Evolutionary conservation across 2,888 invertebrate genomes (phyloP).

Genomic region (Leucophenga montana): DNA sequence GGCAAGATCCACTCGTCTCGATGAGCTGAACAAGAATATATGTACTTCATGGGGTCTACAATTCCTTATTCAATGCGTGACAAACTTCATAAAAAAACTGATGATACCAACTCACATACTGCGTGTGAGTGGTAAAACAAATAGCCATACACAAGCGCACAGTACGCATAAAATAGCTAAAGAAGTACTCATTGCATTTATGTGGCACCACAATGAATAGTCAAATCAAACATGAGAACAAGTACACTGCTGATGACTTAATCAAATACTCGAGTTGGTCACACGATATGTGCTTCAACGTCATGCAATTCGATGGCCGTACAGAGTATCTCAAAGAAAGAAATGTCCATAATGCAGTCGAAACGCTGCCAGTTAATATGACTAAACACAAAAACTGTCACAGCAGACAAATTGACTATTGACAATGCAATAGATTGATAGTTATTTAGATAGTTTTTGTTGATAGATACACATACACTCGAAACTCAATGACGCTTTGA

Average conservation of each 20-base stretch:
- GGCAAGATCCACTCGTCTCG: too few relatives aligned
- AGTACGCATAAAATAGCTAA: neutral
- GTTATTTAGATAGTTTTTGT: neutral
- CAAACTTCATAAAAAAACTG: too few relatives aligned
- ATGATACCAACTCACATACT: too few relatives aligned
- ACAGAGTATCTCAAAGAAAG: too few relatives aligned
- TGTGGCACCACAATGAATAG: neutral
- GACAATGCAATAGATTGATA: too few relatives aligned
- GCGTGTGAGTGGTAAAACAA: too few relatives aligned
- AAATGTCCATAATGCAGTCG: too few relatives aligned
- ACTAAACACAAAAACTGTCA: conserved; percentile 4
- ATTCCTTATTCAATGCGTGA: too few relatives aligned
- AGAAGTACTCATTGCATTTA: neutral
- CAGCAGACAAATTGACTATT: conserved; percentile 10
- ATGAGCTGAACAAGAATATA: too few relatives aligned
- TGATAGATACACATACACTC: neutral
- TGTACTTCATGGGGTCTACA: too few relatives aligned
- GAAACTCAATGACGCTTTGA: neutral
- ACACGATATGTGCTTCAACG: neutral
- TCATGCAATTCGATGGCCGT: too few relatives aligned
- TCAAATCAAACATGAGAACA: neutral
- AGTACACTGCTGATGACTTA: conserved; percentile 11
- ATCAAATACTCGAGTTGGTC: conserved; percentile 18
- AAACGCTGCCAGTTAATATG: neutral
- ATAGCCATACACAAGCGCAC: neutral